Conservation (phyloP, 2,888 invertebrate species). For the Cryptocephalus primarius region DNA sequence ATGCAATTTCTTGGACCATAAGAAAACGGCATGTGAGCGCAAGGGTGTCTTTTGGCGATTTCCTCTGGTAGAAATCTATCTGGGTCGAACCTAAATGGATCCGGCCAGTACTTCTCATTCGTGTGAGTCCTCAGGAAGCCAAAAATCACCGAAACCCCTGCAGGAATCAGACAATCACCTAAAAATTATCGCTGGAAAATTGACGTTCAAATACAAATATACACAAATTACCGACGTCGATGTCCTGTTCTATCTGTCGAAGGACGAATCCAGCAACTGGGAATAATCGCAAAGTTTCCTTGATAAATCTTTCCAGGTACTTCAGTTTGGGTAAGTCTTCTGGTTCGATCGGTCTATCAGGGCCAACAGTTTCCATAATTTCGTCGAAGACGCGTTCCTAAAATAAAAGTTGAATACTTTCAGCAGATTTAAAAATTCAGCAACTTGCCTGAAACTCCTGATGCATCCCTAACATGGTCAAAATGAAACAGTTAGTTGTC, state of each 20-base stretch:
- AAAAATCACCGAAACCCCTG: slow-evolving; percentile 16
- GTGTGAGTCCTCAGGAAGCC: slow-evolving; percentile 19
- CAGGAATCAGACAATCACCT: slow-evolving; percentile 15
- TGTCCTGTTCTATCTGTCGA: slow-evolving; percentile 38
- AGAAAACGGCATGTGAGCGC: slow-evolving; percentile 16
- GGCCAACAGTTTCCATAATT: slow-evolving; percentile 39
- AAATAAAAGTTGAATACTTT: neutral
- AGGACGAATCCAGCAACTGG: slow-evolving; percentile 44
- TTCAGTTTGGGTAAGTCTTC: slow-evolving; percentile 44
- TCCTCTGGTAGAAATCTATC: slow-evolving; percentile 47
- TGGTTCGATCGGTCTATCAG: slow-evolving; percentile 35
- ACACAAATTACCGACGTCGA: slow-evolving; percentile 12
- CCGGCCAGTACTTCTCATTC: slow-evolving; percentile 44
- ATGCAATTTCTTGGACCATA: slow-evolving; percentile 21
- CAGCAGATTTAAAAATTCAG: neutral
- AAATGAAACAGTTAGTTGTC: slow-evolving; percentile 19
- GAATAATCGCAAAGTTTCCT: slow-evolving; percentile 47
- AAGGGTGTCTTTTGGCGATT: slow-evolving; percentile 21
- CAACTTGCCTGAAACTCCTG: slow-evolving; percentile 20
- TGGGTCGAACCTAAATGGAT: slow-evolving; percentile 47
- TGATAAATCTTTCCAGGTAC: slow-evolving; percentile 46
- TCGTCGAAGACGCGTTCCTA: slow-evolving; percentile 36
- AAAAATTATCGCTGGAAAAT: too few relatives aligned
- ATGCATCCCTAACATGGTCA: slow-evolving; percentile 23
- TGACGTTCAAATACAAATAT: too few relatives aligned